Conservation (phyloP, 35 echinoderm and acorn worm genomes). For the Diadema setosum region DNA sequence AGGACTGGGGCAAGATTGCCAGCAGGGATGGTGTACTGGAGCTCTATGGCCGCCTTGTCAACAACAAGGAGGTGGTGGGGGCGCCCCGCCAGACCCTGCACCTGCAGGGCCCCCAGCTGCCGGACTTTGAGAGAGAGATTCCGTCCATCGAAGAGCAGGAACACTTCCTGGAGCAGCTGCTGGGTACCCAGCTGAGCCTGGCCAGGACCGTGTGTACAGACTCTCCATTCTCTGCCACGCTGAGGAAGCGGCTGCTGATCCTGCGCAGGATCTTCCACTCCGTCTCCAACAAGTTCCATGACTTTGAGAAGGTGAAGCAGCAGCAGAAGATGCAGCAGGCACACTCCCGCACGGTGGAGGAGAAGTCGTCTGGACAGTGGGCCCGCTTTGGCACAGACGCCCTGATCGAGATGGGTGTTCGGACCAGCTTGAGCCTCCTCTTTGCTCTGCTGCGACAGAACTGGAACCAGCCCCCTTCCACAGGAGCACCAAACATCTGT, state of each 20-base stretch:
- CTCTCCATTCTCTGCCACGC: slow-evolving; percentile 74
- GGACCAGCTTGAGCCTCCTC: slow-evolving; percentile 90
- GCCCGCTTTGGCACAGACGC: slow-evolving; percentile 92
- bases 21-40: slow-evolving; percentile 83
- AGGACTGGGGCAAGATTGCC: slow-evolving; percentile 86
- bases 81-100: slow-evolving; percentile 77
- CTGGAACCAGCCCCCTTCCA: slow-evolving; percentile 51
- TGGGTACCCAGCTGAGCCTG: slow-evolving; percentile 73
- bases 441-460: slow-evolving; percentile 92
- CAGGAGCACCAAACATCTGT: slow-evolving; percentile 56
- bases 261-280: slow-evolving; percentile 84
- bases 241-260: slow-evolving; percentile 77
- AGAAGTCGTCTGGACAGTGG: slow-evolving; percentile 64
- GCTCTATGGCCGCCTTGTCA: slow-evolving; percentile 75
- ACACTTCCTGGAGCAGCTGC: slow-evolving; percentile 70
- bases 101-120: slow-evolving; percentile 88
- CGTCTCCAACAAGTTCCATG: slow-evolving; percentile 96
- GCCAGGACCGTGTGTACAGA: slow-evolving; percentile 86
- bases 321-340: slow-evolving; percentile 81
- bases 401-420: slow-evolving; percentile 96
- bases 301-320: slow-evolving; percentile 95
- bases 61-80: slow-evolving; percentile 92
- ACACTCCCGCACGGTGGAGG: slow-evolving; percentile 65
- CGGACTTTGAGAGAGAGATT: slow-evolving; percentile 89
- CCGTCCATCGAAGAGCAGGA: slow-evolving; percentile 91